A percentile compares a stretch with the other conserved stretches of the same genome.
phyloP scores from a whole-genome alignment of 64 coral and sea anemone species.

The Porites australiensis region DNA sequence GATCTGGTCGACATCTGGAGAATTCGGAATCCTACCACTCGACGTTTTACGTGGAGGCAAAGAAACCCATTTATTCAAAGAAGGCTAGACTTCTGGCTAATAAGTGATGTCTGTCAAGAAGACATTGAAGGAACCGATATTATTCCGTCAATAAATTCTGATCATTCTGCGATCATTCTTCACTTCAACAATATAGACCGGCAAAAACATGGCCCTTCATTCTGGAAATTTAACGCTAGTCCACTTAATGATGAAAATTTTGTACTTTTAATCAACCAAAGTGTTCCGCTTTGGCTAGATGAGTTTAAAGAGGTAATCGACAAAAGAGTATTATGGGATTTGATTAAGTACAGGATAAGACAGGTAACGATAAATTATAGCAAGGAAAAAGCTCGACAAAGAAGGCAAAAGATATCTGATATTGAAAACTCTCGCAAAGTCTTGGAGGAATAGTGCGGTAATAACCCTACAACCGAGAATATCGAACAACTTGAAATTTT shows the following conservation, averaged over 20 bases:
- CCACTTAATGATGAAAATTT: conserved; percentile 4
- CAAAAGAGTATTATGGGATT: conserved; percentile 21
- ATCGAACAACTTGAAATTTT: conserved; percentile 4
- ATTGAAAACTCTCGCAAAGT: neutral
- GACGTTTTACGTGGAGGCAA: conserved; percentile 16
- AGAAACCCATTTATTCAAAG: neutral
- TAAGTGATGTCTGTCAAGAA: conserved; percentile 17
- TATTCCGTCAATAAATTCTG: conserved; percentile 4
- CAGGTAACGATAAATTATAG: conserved; percentile 8
- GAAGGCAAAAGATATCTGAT: conserved; percentile 3
- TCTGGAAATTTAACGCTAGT: conserved; percentile 44
- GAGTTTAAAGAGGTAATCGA: neutral
- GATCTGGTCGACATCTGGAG: conserved; percentile 32
- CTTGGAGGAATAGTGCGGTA: neutral
- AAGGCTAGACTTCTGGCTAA: neutral
- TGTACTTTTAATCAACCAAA: neutral
- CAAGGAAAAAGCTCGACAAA: conserved; percentile 1
- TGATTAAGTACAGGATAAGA: conserved; percentile 12
- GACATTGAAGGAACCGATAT: conserved; percentile 17
- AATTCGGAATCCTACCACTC: conserved; percentile 15
- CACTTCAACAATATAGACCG: conserved; percentile 3
- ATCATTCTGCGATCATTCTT: conserved; percentile 22
- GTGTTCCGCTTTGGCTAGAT: too few relatives aligned
- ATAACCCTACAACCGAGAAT: neutral
- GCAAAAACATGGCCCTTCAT: conserved; percentile 19